Evolutionary conservation across 2,113 vertebrate species (phyloP), one percentile per base, ranked within the genome.

Genomic region (Cinclus mexicanus): DNA sequence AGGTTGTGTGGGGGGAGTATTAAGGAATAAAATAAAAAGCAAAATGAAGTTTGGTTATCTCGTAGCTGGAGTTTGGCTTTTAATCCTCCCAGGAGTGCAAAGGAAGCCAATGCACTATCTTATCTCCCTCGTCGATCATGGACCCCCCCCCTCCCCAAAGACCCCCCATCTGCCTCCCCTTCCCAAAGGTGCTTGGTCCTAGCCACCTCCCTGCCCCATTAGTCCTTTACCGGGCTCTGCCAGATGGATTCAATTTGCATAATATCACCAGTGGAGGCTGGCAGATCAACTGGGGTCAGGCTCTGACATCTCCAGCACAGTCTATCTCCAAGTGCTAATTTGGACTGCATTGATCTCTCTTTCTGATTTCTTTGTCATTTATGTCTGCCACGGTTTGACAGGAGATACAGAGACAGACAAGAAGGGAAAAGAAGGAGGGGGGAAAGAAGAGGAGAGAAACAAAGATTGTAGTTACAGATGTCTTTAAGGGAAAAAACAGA

Each of bases 291-390:
- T 94, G 96, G 98, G 98, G 98, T 98, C 98, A 99, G 98, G 97
- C 97, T 97, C 96, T 97, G 98, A 98, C 98, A 98, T 98, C 98
- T 96, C 97, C 97, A 95, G 61, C 98, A 97, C 97, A 97, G 98
- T 98, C 98, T 98, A 98, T 98, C 98, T 98, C 97, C 97, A 97
- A 98, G 98, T 98, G 98, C 98, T 99, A 98, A 99, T 98, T 98
- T 98, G 98, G 98, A 98, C 98, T 57, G 97, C 98, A 98, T 98
- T 98, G 98, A 98, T 98, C 98, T 98, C 97, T 97, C 98, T 97
- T 98, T 98, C 98, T 98, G 98, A 98, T 98, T 98, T 98, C 98
- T 98, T 98, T 98, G 98, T 98, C 98, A 98, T 98, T 98, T 98
- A 98, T 50, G 97, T 98, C 97, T 97, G 97, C 92, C 89, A 95